Evolutionary conservation across 2,113 vertebrate genomes (phyloP).

Genomic region (Galeopterus variegatus): DNA sequence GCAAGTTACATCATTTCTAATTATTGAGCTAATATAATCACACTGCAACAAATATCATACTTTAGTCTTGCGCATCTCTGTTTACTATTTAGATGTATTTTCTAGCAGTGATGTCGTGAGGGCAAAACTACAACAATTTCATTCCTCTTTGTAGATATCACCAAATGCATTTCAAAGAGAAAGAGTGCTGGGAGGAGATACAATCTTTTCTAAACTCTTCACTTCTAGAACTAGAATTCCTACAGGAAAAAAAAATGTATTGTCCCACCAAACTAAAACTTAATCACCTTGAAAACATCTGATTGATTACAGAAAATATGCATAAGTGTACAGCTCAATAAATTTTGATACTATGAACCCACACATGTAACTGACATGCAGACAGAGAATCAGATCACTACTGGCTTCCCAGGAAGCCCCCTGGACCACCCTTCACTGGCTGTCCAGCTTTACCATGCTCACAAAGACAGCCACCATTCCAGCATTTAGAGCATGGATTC

Average conservation of each 20-base stretch:
- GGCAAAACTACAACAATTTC: not conserved
- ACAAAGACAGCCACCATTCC: fast-evolving
- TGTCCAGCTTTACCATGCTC: fast-evolving
- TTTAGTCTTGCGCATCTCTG: not conserved
- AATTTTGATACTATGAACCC: not conserved
- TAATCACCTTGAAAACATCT: not conserved
- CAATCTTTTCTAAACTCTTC: not conserved
- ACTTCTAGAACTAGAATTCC: not conserved
- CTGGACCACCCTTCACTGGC: fast-evolving
- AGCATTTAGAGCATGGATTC: fast-evolving
- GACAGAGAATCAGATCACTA: too few relatives aligned
- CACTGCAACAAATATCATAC: not conserved
- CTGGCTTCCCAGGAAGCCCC: too few relatives aligned
- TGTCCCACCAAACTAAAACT: not conserved
- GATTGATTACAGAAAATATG: not conserved
- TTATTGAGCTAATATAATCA: not conserved
- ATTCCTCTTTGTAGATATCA: not conserved
- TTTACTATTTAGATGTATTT: not conserved
- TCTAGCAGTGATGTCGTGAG: not conserved
- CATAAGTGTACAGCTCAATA: not conserved
- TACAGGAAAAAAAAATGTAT: not conserved
- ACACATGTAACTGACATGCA: too few relatives aligned
- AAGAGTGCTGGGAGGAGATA: not conserved
- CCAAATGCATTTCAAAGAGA: not conserved
- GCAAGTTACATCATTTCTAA: not conserved